phyloP scores from a whole-genome alignment of 1,140 invertebrate genomes.

The Pseudomyrmex flavicornis region DNA sequence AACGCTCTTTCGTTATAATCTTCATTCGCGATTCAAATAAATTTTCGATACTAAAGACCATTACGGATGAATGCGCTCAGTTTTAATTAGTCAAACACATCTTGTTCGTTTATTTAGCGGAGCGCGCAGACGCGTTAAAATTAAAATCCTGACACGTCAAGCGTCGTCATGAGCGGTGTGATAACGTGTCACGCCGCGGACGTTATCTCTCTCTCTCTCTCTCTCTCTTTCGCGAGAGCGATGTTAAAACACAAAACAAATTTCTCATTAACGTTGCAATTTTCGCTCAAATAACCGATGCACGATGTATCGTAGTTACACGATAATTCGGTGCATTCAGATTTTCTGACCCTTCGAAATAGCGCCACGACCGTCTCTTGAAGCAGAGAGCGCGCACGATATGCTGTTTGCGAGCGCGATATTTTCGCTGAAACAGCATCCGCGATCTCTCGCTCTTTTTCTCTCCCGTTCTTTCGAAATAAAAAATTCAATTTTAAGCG shows the following conservation, averaged over 20 bases:
- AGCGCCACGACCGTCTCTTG: constrained; percentile 1
- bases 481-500: constrained; percentile 62
- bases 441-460: constrained; percentile 35
- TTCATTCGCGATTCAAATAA: not conserved
- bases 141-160: constrained; percentile 42
- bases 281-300: constrained; percentile 49
- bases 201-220: constrained; percentile 20
- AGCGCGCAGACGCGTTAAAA: constrained; percentile 16
- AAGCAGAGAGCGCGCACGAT: constrained; percentile 3
- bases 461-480: constrained; percentile 43
- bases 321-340: constrained; percentile 3
- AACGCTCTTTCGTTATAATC: not conserved
- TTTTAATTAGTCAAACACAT: constrained; percentile 13
- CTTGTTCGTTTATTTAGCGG: constrained; percentile 5
- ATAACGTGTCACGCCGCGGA: constrained; percentile 14
- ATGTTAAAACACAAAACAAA: constrained; percentile 43
- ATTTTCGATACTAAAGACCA: not conserved
- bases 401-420: constrained; percentile 34
- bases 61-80: constrained; percentile 4
- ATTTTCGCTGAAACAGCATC: constrained; percentile 40
- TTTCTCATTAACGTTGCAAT: constrained; percentile 60
- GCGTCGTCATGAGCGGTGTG: constrained; percentile 15
- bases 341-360: constrained; percentile 22
- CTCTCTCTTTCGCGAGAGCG: not conserved
- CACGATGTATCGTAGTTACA: not conserved